Evolutionary conservation across 2,113 vertebrate species (phyloP).

Genomic region (Tragelaphus buxtoni): DNA sequence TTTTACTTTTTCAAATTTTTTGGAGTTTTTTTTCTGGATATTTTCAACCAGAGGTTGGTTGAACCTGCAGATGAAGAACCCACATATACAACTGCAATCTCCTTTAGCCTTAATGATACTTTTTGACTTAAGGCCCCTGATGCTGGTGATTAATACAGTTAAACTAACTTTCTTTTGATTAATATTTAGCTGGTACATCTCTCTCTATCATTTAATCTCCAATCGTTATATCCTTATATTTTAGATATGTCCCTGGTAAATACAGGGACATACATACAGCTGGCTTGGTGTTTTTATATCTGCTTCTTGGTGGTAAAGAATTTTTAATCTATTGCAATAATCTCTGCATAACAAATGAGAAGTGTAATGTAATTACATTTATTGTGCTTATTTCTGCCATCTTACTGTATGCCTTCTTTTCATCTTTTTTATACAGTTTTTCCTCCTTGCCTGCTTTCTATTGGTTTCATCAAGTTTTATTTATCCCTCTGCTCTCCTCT

Average conservation of each 20-base stretch:
- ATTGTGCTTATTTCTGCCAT: background rate
- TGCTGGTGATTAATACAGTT: background rate
- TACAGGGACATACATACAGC: background rate
- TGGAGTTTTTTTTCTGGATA: background rate
- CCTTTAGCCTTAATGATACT: background rate
- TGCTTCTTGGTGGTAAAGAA: background rate
- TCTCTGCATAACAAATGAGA: background rate
- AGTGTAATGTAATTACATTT: background rate
- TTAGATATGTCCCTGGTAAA: background rate
- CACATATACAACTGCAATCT: background rate
- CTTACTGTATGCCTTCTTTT: background rate
- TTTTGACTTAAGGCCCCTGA: background rate
- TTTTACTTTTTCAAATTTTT: background rate
- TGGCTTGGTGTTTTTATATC: background rate
- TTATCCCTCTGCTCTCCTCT: background rate
- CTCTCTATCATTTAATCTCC: background rate
- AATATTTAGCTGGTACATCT: background rate
- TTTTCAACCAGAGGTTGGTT: background rate
- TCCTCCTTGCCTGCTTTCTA: background rate
- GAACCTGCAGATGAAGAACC: background rate
- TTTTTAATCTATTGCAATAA: background rate
- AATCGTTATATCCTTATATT: background rate
- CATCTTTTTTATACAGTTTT: background rate
- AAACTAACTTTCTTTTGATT: background rate
- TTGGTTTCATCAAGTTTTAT: background rate